Evolutionary conservation across 2,113 vertebrate genomes (phyloP), one percentile per base, ranked within the genome.

Genomic region (Grammomys dolichurus): DNA sequence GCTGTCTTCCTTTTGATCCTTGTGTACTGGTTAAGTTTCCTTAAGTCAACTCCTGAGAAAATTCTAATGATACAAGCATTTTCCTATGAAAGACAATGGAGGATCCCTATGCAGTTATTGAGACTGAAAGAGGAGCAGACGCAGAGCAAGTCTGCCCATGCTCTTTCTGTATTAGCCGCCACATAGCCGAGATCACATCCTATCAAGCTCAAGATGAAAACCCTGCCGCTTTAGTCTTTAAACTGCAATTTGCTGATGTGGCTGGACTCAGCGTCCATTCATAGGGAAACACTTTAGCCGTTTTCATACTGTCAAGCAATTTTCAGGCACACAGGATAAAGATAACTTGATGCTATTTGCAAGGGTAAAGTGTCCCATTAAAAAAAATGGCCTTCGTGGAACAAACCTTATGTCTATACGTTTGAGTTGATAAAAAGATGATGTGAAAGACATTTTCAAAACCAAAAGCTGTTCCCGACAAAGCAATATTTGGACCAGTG

Each of bases 141-240:
- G 56, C 7, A 1, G 77, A 69, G 36, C 73, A 75, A 84, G 65
- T 20, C 69, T 87, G 20, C 48, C 12, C 58, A 10, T 76, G 43
- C 56, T 97, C 96, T 87, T 92, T 75, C 6, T 75, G 1, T 89
- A 19, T 90, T 85, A 86, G 67, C 92, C 2, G 5, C 13, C 26
- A 0, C 19, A 0, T 67, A 72, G 43, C 77, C 87, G 93, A 91
- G 87, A 86, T 77, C 69, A 56, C 92, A 88, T 31, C 51, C 73
- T 28, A 80, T 90, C 16, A 54, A 60, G 3, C 48, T 94, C 33
- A 93, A 56, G 84, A 40, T 91, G 12, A 58, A 88, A 81, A 94
- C 51, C 14, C 2, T 1, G 22, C 54, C 54, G 80, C 93, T 93
- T 97, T 58, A 87, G 36, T 95, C 91, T 82, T 94, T 97, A 97